A percentile compares a stretch with the other conserved stretches of the same genome.
These are phyloP conservation scores for Rhinophrynus dorsalis DNA, from an alignment of 2,797 vertebrate genomes.

Conservation along the genomic window DNA sequence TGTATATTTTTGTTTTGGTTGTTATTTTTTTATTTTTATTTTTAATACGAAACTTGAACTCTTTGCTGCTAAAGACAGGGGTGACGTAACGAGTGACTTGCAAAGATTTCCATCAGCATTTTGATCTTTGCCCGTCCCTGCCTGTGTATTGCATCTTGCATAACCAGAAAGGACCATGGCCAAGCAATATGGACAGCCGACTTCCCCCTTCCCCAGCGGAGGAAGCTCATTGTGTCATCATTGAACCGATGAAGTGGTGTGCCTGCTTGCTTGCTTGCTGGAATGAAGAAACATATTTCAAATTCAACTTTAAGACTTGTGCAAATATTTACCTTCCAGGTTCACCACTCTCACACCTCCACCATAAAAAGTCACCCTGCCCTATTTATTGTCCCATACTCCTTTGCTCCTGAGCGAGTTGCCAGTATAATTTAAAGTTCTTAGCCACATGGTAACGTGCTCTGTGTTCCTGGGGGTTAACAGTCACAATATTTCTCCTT, in stretches of 20 bases:
- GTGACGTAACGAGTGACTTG: not conserved
- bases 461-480: too few species aligned
- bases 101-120: not conserved
- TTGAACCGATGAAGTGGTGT: not conserved
- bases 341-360: too few species aligned
- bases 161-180: not conserved
- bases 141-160: not conserved
- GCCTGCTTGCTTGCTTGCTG: not conserved
- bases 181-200: not conserved
- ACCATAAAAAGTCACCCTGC: too few species aligned
- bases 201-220: not conserved
- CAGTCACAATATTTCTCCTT: too few species aligned
- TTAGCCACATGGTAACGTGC: too few species aligned
- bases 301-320: not conserved
- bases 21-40: constrained; percentile 23
- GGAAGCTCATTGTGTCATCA: not conserved
- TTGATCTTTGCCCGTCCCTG: not conserved
- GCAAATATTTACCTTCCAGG: too few species aligned
- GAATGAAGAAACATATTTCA: not conserved
- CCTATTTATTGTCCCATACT: too few species aligned
- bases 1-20: constrained; percentile 10
- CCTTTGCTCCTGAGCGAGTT: too few species aligned
- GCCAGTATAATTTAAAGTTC: too few species aligned
- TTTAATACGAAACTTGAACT: constrained; percentile 40
- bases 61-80: constrained; percentile 35